phyloP scores from a whole-genome alignment of 2,888 invertebrate genomes.

The Platerodrilus igneus region DNA sequence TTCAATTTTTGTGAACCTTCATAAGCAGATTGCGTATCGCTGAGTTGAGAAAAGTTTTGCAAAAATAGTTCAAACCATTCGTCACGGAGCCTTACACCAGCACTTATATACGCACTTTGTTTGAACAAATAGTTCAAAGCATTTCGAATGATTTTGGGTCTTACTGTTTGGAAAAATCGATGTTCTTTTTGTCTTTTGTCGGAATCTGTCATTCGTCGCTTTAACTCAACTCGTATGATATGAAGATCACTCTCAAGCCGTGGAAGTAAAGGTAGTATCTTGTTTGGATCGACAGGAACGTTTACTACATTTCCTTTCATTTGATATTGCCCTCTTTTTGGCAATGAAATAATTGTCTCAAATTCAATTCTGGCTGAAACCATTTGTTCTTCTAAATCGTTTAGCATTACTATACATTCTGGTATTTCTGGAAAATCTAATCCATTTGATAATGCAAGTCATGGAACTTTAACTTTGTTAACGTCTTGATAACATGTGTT shows the following conservation, averaged over 20 bases:
- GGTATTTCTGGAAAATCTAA: constrained; percentile 6
- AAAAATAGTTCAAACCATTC: constrained; percentile 7
- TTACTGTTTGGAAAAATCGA: background rate
- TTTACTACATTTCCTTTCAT: constrained; percentile 10
- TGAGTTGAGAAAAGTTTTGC: too few relatives aligned
- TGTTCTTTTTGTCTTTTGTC: background rate
- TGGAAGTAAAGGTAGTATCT: background rate
- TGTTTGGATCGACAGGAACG: constrained; percentile 8
- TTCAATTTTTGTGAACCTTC: too few relatives aligned
- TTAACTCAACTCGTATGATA: too few relatives aligned
- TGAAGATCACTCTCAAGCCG: constrained; percentile 1
- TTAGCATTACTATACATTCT: constrained; percentile 1
- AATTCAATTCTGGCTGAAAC: constrained; percentile 4
- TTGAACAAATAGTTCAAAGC: constrained; percentile 5
- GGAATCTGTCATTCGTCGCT: constrained; percentile 1
- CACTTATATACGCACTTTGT: constrained; percentile 1
- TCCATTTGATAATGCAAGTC: constrained; percentile 5
- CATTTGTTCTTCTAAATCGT: constrained; percentile 7
- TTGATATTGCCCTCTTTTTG: constrained; percentile 9
- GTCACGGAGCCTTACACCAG: background rate
- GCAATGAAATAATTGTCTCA: constrained; percentile 5
- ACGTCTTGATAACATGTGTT: constrained; percentile 7
- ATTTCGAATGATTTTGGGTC: constrained; percentile 1
- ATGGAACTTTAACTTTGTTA: constrained; percentile 3
- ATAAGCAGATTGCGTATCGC: too few relatives aligned